These are phyloP conservation scores for Poliocrania exsul DNA, from an alignment of 2,797 vertebrate species.

Conservation along the genomic window DNA sequence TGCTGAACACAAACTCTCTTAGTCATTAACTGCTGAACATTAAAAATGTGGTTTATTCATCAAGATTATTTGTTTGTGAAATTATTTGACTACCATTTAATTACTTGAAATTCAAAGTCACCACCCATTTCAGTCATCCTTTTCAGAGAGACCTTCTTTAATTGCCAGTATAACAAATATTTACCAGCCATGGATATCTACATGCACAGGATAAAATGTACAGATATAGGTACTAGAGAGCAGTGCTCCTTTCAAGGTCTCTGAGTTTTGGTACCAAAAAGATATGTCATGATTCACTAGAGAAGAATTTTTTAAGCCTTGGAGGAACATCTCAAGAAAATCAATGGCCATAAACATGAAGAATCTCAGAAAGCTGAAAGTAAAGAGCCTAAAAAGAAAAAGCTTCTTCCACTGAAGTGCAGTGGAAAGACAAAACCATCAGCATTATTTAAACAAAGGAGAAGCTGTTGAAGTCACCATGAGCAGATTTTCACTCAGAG, in stretches of 20 bases:
- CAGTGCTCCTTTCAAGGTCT: neutral
- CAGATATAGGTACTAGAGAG: neutral
- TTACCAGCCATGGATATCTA: neutral
- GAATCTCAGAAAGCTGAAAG: neutral
- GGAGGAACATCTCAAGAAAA: neutral
- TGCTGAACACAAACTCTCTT: neutral
- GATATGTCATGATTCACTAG: neutral
- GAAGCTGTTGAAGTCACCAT: neutral
- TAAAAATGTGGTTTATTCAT: neutral
- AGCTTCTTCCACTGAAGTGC: neutral
- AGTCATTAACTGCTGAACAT: neutral
- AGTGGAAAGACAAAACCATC: neutral
- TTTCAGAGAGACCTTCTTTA: neutral
- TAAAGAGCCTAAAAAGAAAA: neutral
- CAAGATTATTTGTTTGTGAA: neutral
- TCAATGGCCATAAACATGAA: neutral
- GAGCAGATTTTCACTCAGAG: neutral
- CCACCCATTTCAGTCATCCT: neutral
- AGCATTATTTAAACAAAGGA: neutral
- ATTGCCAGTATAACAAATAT: neutral
- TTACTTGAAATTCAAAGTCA: neutral
- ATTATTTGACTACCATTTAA: neutral
- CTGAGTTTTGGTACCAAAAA: neutral
- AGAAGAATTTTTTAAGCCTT: neutral
- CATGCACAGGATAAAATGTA: neutral